Percentiles rank a stretch among this genome's conserved stretches.
Evolutionary conservation across 1,140 invertebrate species (phyloP).

Genomic region (Aphaenogaster ashmeadi): DNA sequence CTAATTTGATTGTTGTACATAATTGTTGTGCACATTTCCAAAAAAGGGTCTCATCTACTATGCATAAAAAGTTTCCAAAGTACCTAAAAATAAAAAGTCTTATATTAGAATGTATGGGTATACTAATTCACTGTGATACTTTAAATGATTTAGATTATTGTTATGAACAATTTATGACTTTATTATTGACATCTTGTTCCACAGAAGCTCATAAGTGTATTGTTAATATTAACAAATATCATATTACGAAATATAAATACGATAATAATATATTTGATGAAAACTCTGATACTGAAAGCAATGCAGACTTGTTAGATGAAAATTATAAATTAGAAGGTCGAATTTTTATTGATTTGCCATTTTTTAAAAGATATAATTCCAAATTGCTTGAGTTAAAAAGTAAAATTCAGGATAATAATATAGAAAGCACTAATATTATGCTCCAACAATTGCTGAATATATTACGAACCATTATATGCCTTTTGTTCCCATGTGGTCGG

Average conservation of each 20-base stretch:
- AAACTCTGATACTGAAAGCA: slow-evolving; percentile 23
- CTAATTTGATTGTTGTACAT: slow-evolving; percentile 18
- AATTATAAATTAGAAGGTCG: slow-evolving; percentile 23
- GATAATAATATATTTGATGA: not conserved
- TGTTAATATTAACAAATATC: not conserved
- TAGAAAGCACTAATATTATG: slow-evolving; percentile 15
- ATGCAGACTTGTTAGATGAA: not conserved
- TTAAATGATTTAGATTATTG: slow-evolving; percentile 29
- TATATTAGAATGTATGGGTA: slow-evolving; percentile 33
- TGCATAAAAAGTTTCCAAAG: slow-evolving; percentile 7
- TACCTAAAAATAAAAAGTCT: not conserved
- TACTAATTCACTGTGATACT: slow-evolving; percentile 12
- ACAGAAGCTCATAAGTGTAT: not conserved
- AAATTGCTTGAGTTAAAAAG: slow-evolving; percentile 3
- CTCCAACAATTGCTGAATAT: slow-evolving; percentile 3
- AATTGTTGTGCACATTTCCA: slow-evolving; percentile 31
- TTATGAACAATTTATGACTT: slow-evolving; percentile 22
- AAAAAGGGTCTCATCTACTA: not conserved
- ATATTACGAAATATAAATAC: not conserved
- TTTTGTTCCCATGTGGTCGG: slow-evolving; percentile 13
- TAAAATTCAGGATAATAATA: not conserved
- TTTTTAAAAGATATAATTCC: slow-evolving; percentile 17
- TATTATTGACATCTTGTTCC: slow-evolving; percentile 19
- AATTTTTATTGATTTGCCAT: slow-evolving; percentile 23
- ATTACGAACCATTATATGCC: slow-evolving; percentile 36